Evolutionary conservation across 2,797 vertebrate species (phyloP), one percentile per base, ranked within the genome.

Genomic region (Streptopelia turtur): DNA sequence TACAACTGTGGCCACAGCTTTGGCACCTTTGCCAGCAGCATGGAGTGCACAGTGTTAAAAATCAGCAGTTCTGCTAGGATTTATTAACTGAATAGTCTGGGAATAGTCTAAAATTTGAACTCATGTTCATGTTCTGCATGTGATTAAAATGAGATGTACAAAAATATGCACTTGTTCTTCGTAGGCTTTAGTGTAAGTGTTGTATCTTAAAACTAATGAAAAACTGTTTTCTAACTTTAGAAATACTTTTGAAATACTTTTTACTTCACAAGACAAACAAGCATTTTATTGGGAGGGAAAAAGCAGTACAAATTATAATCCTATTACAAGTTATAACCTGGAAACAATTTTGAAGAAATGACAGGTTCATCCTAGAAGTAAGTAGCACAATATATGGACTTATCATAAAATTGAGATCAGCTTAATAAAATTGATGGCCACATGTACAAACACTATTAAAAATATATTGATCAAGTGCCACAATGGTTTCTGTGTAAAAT

Each of bases 141-240:
- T 91, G 95, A 90, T 97, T 97, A 97, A 97, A 95, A 97, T 95
- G 85, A 97, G 88, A 87, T 86, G 87, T 98, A 98, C 89, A 98
- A 98, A 98, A 98, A 97, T 97, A 98, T 1, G 12, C 94, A 82
- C 96, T 97, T 98, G 96, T 98, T 97, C 97, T 98, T 97, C 89
- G 95, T 94, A 95, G 97, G 94, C 96, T 64, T 87, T 90, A 97
- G 90, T 94, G 77, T 97, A 97, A 94, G 93, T 74, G 87, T 95
- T 1, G 0, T 96, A 74, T 93, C 78, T 95, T 94, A 94, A 96
- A 97, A 96, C 66, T 69, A 74, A 92, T 90, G 93, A 93, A 96
- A 95, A 93, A 72, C 83, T 92, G 9, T 22, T 89, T 96, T 96
- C 55, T 79, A 69, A 65, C 78, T 72, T 96, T 92, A 97, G 92